Percentiles rank a stretch among this genome's conserved stretches.
phyloP scores from a whole-genome alignment of 2,888 invertebrate genomes.

The Sarcophaga rosellei region DNA sequence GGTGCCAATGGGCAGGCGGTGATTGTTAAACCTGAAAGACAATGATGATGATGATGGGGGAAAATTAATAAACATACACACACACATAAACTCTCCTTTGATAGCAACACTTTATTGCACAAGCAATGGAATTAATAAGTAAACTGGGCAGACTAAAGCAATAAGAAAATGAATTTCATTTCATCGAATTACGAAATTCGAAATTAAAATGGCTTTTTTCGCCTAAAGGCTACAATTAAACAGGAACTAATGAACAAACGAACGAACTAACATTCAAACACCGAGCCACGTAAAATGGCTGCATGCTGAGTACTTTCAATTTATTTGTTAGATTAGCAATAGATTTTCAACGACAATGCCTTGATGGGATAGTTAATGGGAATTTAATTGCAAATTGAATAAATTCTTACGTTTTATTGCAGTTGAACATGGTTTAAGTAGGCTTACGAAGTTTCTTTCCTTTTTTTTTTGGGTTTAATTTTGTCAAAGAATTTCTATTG shows the following conservation, averaged over 20 bases:
- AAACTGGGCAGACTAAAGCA: background rate
- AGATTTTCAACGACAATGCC: background rate
- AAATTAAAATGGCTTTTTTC: slow-evolving; percentile 3
- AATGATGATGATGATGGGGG: background rate
- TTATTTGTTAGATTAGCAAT: slow-evolving; percentile 23
- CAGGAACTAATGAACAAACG: background rate
- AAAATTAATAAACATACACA: slow-evolving; percentile 1
- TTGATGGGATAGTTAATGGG: background rate
- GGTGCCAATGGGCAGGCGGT: slow-evolving; percentile 83
- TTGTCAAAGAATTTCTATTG: too few relatives aligned
- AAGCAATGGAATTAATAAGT: background rate
- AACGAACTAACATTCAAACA: too few relatives aligned
- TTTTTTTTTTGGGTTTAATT: too few relatives aligned
- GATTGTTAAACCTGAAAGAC: slow-evolving; percentile 80
- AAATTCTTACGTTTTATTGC: background rate
- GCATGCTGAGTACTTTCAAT: background rate
- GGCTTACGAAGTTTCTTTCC: background rate
- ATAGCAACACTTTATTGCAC: background rate
- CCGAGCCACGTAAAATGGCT: background rate
- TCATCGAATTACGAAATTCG: slow-evolving; percentile 17
- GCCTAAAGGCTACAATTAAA: slow-evolving; percentile 15
- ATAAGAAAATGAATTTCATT: slow-evolving; percentile 4
- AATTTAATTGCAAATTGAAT: background rate
- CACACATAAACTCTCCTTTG: background rate
- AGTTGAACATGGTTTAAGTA: background rate